A percentile compares a stretch with the other conserved stretches of the same genome.
These are phyloP conservation scores for Drosophila yooni DNA, from an alignment of 2,888 invertebrate species.

Conservation along the genomic window DNA sequence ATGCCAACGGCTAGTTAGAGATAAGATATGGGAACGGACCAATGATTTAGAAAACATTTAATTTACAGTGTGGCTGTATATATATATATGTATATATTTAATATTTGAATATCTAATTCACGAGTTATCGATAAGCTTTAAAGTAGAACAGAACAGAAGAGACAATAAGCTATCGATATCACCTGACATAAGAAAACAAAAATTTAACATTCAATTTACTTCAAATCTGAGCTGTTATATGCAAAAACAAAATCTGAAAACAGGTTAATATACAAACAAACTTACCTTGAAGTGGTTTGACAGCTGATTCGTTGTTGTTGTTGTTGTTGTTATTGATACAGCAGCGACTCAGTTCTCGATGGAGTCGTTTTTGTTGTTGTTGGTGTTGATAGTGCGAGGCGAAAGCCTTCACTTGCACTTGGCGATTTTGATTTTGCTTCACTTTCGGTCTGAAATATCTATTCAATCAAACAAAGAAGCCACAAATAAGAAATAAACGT, in stretches of 20 bases:
- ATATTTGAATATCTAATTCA: background rate
- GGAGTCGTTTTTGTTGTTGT: conserved; percentile 17
- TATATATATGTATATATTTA: background rate
- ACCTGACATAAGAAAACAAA: background rate
- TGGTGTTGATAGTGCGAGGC: conserved; percentile 29
- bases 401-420: conserved; percentile 60
- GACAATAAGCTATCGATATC: conserved; percentile 21
- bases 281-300: conserved; percentile 73
- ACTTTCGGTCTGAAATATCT: conserved; percentile 47
- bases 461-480: conserved; percentile 49
- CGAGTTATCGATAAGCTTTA: conserved; percentile 24
- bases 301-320: conserved; percentile 53
- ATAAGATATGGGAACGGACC: conserved; percentile 45
- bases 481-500: conserved; percentile 39
- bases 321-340: conserved; percentile 38
- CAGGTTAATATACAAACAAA: conserved; percentile 72
- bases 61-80: conserved; percentile 1
- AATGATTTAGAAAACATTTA: conserved; percentile 14
- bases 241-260: conserved; percentile 38
- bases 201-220: conserved; percentile 1
- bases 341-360: conserved; percentile 43
- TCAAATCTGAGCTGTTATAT: conserved; percentile 3
- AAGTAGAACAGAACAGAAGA: conserved; percentile 17
- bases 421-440: conserved; percentile 21
- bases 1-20: conserved; percentile 29